Base-by-base conservation (phyloP, 2,113 vertebrate genomes). In the Danio rerio region DNA sequence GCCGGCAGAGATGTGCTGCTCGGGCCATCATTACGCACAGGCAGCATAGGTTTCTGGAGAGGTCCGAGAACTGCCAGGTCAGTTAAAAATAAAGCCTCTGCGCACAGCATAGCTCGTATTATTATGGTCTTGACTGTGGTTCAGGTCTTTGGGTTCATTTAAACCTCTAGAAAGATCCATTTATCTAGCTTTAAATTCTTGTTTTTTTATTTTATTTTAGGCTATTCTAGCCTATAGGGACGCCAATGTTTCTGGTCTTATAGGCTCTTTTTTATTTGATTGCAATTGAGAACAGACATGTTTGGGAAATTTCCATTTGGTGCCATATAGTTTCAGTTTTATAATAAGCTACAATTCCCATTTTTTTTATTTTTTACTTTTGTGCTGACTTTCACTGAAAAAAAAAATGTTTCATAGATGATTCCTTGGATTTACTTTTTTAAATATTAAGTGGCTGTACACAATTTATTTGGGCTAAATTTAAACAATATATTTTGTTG, bases 11-110 rank as follows among this genome's bases (percentile, higher is more conserved):
- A 63, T 31, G 66, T 49, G 66, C 55, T 6, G 78, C 63, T 56
- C 42, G 58, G 20, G 13, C 47, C 56, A 49, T 50, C 74, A 6
- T 77, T 77, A 61, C 62, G 59, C 61, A 47, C 76, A 12, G 45
- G 18, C 58, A 50, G 16, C 49, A 0, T 43, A 53, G 62, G 49
- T 59, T 58, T 75, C 56, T 31, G n/a, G 43, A 77, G 71, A 74
- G 52, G 43, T 45, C 15, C 53, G 2, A 47, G n/a, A 59, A 8
- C 9, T 53, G 40, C 47, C 20, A 52, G 20, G 47, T 63, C 18
- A n/a, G 45, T 78, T 63, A 63, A 49, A 21, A 16, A 15, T 7
- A 31, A 21, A n/a, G 8, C 58, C 31, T 77, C 50, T 75, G 73
- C 55, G 16, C 21, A 10, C 15, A 18, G 53, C 31, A 47, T 47